These are phyloP conservation scores for Alethe diademata DNA, from an alignment of 2,113 vertebrate species.

Conservation along the genomic window DNA sequence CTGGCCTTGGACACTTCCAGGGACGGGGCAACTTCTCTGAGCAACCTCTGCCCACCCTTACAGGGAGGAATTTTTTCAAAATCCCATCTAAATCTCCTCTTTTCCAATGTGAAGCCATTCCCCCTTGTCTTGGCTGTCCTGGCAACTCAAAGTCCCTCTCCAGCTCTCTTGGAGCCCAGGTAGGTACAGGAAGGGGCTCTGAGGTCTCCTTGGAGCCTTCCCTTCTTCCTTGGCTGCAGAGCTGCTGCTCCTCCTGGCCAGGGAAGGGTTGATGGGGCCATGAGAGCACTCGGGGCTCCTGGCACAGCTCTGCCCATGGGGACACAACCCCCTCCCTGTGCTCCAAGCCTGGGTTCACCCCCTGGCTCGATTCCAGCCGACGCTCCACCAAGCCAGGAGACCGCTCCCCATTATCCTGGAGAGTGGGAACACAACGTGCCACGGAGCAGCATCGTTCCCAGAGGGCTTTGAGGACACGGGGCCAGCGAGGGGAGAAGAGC, in stretches of 20 bases:
- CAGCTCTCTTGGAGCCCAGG: not conserved
- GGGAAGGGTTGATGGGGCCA: fast-evolving
- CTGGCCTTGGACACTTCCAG: not conserved
- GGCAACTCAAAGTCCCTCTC: not conserved
- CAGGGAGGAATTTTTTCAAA: not conserved
- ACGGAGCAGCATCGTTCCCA: fast-evolving
- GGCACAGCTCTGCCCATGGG: not conserved
- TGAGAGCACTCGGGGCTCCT: not conserved
- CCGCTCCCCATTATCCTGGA: not conserved
- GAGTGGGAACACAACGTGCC: not conserved
- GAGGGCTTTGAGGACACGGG: not conserved
- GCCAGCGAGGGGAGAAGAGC: not conserved
- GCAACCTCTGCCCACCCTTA: not conserved
- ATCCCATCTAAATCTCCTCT: not conserved
- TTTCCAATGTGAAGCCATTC: not conserved
- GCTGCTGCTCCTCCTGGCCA: not conserved
- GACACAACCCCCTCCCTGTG: not conserved
- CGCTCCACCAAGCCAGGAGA: not conserved
- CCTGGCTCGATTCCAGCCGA: not conserved
- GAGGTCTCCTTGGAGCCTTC: not conserved
- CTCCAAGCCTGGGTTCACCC: not conserved
- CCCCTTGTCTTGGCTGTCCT: not conserved
- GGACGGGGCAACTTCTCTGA: not conserved
- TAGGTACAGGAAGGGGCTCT: not conserved
- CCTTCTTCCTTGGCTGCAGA: not conserved